Evolutionary conservation across 2,797 vertebrate species (phyloP).

Genomic region (Tragelaphus eurycerus): DNA sequence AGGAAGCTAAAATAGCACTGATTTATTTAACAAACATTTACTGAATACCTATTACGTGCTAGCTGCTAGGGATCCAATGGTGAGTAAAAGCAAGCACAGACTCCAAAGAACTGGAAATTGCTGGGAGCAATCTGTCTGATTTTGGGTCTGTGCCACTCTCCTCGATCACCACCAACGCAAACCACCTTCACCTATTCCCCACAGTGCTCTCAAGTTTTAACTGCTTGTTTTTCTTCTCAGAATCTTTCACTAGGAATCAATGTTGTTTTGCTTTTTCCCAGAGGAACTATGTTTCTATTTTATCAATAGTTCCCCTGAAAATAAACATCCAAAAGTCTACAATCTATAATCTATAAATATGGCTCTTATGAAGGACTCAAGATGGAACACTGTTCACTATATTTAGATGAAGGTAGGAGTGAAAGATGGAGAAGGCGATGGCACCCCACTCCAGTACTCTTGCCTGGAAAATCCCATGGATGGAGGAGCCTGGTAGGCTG

Average conservation of each 20-base stretch:
- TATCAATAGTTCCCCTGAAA: background rate
- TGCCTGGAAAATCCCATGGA: too few relatives aligned
- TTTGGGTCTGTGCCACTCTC: background rate
- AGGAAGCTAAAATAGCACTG: constrained; percentile 38
- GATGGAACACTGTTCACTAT: background rate
- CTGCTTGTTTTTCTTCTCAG: background rate
- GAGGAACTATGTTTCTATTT: constrained; percentile 1
- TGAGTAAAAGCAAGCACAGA: background rate
- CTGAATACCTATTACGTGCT: background rate
- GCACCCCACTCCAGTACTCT: too few relatives aligned
- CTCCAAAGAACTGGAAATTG: background rate
- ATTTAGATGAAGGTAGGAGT: background rate
- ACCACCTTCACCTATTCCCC: background rate
- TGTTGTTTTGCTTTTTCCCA: constrained; percentile 21
- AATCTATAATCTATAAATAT: background rate
- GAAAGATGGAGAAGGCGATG: background rate
- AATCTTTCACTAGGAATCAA: constrained; percentile 11
- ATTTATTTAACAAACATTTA: constrained; percentile 53
- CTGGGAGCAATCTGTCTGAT: background rate
- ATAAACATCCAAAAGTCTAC: background rate
- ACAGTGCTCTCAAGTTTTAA: background rate
- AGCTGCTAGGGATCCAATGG: background rate
- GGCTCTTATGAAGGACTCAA: background rate
- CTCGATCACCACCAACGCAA: background rate
- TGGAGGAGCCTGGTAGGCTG: too few relatives aligned